Evolutionary conservation across 2,113 vertebrate genomes (phyloP).

Genomic region (Gymnorhina tibicen): DNA sequence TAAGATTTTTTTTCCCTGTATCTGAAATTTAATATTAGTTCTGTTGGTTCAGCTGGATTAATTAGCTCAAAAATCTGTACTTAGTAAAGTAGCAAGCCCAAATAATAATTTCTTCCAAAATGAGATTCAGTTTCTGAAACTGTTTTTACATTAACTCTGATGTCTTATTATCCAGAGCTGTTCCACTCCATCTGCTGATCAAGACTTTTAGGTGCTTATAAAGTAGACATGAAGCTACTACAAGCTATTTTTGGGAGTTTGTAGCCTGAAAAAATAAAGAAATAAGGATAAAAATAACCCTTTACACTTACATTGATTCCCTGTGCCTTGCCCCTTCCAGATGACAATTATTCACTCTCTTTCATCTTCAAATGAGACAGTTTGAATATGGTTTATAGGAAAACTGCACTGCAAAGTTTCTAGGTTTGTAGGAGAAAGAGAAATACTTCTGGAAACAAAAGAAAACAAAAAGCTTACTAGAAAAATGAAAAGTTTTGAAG

Average conservation of each 20-base stretch:
- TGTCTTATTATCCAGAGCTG: neutral
- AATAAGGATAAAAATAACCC: neutral
- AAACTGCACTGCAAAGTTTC: neutral
- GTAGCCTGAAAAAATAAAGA: neutral
- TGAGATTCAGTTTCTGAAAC: neutral
- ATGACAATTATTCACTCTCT: neutral
- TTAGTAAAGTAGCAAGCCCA: neutral
- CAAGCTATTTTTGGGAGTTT: neutral
- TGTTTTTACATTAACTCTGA: neutral
- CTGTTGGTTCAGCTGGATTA: neutral
- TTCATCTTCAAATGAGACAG: neutral
- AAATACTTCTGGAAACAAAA: neutral
- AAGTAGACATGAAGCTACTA: neutral
- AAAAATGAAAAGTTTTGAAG: neutral
- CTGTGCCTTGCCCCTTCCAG: neutral
- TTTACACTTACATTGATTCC: neutral
- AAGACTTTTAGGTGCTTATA: neutral
- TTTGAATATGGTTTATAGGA: neutral
- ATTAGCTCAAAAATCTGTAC: neutral
- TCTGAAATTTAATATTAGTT: neutral
- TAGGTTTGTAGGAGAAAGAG: neutral
- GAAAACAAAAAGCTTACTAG: neutral
- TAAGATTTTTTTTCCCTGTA: neutral
- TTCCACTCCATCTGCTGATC: neutral
- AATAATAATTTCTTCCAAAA: neutral